phyloP scores from a whole-genome alignment of 2,113 vertebrate species.

The Cyrtonyx montezumae region DNA sequence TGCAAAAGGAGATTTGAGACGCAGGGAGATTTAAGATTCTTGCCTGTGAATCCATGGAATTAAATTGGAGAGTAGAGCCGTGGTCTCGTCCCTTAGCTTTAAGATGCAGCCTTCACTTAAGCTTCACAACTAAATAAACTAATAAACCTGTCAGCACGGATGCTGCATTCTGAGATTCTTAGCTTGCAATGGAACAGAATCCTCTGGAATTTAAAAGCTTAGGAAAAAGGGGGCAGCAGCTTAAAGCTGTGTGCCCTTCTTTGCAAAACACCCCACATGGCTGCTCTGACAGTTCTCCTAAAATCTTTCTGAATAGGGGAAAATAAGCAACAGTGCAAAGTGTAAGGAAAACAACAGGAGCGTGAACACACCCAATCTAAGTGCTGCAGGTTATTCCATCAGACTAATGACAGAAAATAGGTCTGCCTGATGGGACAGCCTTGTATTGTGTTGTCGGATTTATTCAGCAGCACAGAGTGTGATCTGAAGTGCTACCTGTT shows the following conservation, averaged over 20 bases:
- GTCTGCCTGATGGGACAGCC: not conserved
- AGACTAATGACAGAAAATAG: not conserved
- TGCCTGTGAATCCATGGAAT: not conserved
- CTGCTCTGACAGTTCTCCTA: not conserved
- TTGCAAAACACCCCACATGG: fast-evolving
- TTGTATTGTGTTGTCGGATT: not conserved
- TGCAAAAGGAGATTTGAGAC: not conserved
- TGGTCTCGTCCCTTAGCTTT: not conserved
- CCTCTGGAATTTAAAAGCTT: not conserved
- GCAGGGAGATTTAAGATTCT: not conserved
- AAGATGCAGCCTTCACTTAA: not conserved
- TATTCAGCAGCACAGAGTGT: not conserved
- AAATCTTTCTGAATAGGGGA: fast-evolving
- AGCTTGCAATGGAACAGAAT: not conserved
- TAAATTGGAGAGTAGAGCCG: not conserved
- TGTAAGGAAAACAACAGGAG: not conserved
- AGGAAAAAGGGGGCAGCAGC: not conserved
- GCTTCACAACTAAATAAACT: not conserved
- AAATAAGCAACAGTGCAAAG: fast-evolving
- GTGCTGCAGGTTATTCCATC: not conserved
- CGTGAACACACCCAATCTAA: fast-evolving
- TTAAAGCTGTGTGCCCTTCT: not conserved
- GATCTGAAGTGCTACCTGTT: not conserved
- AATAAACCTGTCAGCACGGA: not conserved
- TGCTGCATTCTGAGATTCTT: not conserved